Base-by-base conservation (phyloP, 2,888 invertebrate species). In the Listrodromus nycthemerus region DNA sequence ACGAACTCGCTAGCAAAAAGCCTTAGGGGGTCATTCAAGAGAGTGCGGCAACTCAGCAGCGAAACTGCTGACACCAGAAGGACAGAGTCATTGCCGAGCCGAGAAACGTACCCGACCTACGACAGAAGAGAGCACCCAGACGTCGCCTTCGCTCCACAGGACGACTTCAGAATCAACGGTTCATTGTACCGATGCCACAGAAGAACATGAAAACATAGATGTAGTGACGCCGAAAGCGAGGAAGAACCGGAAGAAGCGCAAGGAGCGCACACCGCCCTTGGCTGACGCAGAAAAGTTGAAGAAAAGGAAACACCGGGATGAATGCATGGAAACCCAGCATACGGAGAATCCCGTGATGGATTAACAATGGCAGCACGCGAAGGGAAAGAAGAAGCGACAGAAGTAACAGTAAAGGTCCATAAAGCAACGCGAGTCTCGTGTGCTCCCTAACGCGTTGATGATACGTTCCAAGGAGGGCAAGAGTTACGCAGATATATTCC, bases 381-480 rank as follows among this genome's bases (percentile, higher is more conserved):
- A 45, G 45, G 45, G 1, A 16, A 1, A 4, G 45, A 4, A 45
- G 45, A 45, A 45, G 10, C 8, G 2, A 16, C 2, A 45, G 5
- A 4, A 61, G 61, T 27, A 65, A 33, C 19, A 65, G 33, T 37
- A 37, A 37, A 19, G 19, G 19, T 33, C 10, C 37, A 37, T 16
- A 37, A 37, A 16, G n/a, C 33, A 33, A 7, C 33, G 37, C 16
- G 37, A 33, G 10, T 19, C 6, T 13, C 27, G 61, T 52, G 70
- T 24, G 52, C 78, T 76, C 1, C 76, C 76, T 13, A 24, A 48
- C 45, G 45, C 45, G 52, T n/a, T n/a, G n/a, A n/a, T n/a, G n/a
- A n/a, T n/a, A n/a, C n/a, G n/a, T n/a, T n/a, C n/a, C n/a, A n/a
- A n/a, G n/a, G n/a, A n/a, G n/a, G n/a, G n/a, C n/a, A n/a, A n/a